phyloP scores from a whole-genome alignment of 2,888 invertebrate genomes.

The Invenusta paracnida region DNA sequence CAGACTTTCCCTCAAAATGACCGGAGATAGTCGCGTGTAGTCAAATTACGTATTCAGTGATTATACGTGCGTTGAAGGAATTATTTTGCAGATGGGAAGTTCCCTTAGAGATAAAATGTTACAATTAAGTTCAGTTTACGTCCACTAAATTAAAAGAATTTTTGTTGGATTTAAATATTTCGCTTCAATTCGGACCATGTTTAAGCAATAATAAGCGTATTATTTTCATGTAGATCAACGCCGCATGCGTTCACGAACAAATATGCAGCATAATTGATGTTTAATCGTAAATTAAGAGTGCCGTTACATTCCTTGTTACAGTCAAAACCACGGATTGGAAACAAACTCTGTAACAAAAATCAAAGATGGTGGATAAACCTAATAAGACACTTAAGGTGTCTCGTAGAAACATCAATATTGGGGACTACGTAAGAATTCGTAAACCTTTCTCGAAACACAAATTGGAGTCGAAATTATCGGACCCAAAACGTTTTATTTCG shows the following conservation, averaged over 20 bases:
- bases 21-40: too few relatives aligned
- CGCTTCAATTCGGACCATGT: background rate
- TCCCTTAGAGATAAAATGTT: background rate
- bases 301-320: background rate
- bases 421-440: background rate
- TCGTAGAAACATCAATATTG: background rate
- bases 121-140: too few relatives aligned
- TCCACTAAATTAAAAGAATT: too few relatives aligned
- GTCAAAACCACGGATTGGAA: background rate
- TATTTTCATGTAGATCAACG: background rate
- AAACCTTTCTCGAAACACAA: background rate
- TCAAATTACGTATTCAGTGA: background rate
- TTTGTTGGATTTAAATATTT: background rate
- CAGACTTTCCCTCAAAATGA: too few relatives aligned
- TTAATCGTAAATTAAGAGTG: background rate
- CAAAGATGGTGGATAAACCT: background rate
- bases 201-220: background rate
- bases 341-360: background rate
- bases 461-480: background rate
- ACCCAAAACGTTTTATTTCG: background rate
- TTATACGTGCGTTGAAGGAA: background rate
- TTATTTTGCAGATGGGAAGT: background rate
- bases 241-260: background rate
- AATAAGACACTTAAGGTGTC: background rate
- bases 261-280: background rate